A percentile compares a stretch with the other conserved stretches of the same genome.
phyloP scores from a whole-genome alignment of 2,113 vertebrate species.

The Oryzias curvinotus region DNA sequence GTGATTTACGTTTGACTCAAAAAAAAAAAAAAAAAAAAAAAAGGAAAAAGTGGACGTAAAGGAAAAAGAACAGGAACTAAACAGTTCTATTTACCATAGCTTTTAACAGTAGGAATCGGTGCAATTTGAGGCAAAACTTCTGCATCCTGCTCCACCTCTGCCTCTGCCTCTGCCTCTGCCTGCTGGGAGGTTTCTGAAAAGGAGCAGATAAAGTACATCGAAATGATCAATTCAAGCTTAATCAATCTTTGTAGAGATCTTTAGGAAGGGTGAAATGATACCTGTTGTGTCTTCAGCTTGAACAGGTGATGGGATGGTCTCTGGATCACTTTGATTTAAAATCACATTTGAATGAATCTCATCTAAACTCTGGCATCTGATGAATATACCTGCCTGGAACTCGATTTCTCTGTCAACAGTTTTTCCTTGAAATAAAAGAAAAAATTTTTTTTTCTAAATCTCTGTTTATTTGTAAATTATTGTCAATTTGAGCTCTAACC shows the following conservation, averaged over 20 bases:
- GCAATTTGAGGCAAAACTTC: background rate
- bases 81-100: background rate
- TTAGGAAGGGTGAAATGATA: background rate
- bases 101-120: background rate
- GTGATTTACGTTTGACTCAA: background rate
- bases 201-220: background rate
- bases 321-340: background rate
- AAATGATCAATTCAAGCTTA: background rate
- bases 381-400: too few relatives aligned
- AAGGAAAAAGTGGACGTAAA: background rate
- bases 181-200: conserved; percentile 9
- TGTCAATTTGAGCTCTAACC: background rate
- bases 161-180: too few relatives aligned
- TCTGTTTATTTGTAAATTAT: too few relatives aligned
- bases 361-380: background rate
- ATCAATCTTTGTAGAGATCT: background rate
- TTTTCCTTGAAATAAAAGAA: too few relatives aligned
- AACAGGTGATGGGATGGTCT: background rate
- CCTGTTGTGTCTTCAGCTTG: background rate
- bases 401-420: too few relatives aligned
- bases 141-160: background rate
- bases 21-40: background rate
- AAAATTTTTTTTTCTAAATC: too few relatives aligned
- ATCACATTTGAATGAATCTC: background rate
- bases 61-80: background rate